Conservation (phyloP, 2,797 vertebrate genomes). For the Enteromius treurensis region DNA sequence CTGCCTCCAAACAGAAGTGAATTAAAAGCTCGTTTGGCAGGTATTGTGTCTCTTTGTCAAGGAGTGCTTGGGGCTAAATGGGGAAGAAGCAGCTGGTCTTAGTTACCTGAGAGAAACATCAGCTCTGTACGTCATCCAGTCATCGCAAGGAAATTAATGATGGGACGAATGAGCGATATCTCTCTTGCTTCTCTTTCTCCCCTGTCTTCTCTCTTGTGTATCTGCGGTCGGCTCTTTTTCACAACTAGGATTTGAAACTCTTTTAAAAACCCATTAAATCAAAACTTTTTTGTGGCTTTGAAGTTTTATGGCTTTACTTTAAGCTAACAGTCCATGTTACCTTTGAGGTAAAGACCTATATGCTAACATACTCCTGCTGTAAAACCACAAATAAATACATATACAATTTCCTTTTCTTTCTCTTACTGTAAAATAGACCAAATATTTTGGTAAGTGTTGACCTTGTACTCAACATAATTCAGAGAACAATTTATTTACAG, state of each 20-base stretch:
- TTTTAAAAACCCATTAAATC: not conserved
- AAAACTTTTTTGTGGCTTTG: not conserved
- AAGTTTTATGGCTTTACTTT: not conserved
- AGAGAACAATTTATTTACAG: not conserved
- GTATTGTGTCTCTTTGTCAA: constrained; percentile 43
- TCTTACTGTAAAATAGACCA: not conserved
- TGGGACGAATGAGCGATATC: not conserved
- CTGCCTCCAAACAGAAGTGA: constrained; percentile 32
- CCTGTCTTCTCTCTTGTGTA: not conserved
- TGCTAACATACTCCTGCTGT: not conserved
- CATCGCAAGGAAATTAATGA: not conserved
- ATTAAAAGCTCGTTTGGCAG: constrained; percentile 42
- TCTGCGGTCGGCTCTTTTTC: not conserved
- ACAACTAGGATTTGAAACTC: constrained; percentile 17
- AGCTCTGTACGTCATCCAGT: not conserved
- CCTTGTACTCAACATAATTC: not conserved
- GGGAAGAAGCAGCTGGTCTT: constrained; percentile 39
- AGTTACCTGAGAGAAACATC: constrained; percentile 43
- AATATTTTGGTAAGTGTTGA: not conserved
- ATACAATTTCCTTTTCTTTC: not conserved
- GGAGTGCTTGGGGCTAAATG: constrained; percentile 29
- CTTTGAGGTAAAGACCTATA: not conserved
- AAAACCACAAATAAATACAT: not conserved
- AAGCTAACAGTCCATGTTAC: constrained; percentile 6
- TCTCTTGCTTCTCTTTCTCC: not conserved